Base-by-base conservation (phyloP, 92 coral and sea anemone species). In the Epizoanthus ramosus region DNA sequence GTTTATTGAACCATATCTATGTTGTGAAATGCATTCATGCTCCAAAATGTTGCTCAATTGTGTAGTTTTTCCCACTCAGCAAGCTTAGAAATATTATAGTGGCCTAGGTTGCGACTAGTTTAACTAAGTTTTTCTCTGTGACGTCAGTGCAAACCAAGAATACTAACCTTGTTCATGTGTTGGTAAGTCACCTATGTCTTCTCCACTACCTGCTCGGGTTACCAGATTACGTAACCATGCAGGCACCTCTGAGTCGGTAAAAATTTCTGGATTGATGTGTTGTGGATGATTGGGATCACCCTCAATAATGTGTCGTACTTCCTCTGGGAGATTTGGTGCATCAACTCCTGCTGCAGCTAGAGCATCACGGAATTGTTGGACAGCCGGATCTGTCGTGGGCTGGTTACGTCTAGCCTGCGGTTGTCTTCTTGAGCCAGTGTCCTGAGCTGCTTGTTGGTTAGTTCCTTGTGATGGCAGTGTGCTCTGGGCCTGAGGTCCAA, bases 401-500 rank as follows among this genome's bases (percentile, higher is more conserved):
- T 60, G 72, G 16, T 6, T 31, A 45, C 23, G 71, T 60, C 73
- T 43, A 22, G 68, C 50, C 39, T 60, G 71, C 13, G 68, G 86
- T 43, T 25, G 61, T 54, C 37, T 39, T 31, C 83, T 35, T 18
- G 75, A 68, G 47, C 84, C 37, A 10, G 80, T 21, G 5, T 41
- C 52, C 61, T 73, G 72, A 25, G 81, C 69, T 5, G 68, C 63
- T 37, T 74, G 92, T 24, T 80, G 79, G 41, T 66, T 73, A 71
- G 73, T 28, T 63, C 84, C 80, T 68, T 72, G 52, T 79, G 84
- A 79, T 60, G 92, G 43, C n/a, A 35, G 4, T 24, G 70, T 24
- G 19, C 80, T 84, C 71, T 82, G 93, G 4, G 89, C 81, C 85
- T 91, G 91, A 18, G 98, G 95, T 3, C 98, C 99, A 94, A 96